Percentiles rank a stretch among this genome's conserved stretches.
Conservation (phyloP, 2,113 vertebrate species). For the Malurus alboscapulatus region DNA sequence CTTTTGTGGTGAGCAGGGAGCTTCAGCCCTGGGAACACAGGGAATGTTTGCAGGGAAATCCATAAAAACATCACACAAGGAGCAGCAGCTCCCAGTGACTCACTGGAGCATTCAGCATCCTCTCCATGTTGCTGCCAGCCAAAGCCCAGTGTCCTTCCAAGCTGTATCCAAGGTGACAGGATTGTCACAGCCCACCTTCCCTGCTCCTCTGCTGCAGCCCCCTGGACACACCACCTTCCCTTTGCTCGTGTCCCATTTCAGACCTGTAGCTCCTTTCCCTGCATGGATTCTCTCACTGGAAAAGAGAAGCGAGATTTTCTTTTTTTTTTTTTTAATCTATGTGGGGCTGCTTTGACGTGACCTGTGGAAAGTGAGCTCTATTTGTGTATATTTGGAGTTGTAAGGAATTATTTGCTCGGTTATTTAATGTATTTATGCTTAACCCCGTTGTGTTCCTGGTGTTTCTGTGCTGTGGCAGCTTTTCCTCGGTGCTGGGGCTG, state of each 20-base stretch:
- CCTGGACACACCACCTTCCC: background rate
- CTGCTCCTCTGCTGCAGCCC: background rate
- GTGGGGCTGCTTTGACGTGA: background rate
- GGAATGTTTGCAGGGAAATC: background rate
- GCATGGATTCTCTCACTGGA: background rate
- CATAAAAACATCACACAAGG: background rate
- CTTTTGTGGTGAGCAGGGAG: background rate
- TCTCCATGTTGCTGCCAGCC: conserved; percentile 23
- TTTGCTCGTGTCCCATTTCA: background rate
- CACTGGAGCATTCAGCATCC: conserved; percentile 22
- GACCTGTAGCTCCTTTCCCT: background rate
- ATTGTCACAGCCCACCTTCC: conserved; percentile 29
- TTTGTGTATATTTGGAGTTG: background rate
- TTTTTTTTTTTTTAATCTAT: background rate
- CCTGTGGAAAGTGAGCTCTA: background rate
- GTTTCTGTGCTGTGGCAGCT: background rate
- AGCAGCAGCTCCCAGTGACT: background rate
- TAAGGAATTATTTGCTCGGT: background rate
- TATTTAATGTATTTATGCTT: background rate
- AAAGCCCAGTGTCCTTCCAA: conserved; percentile 67
- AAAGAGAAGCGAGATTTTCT: background rate
- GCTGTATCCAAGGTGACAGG: conserved; percentile 79
- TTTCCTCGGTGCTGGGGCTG: background rate
- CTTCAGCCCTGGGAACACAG: background rate
- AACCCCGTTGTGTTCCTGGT: background rate